Conservation (phyloP, 2,113 vertebrate species). For the rabbit (Oryctolagus cuniculus) region mOryCun1.1 NC_091441.1:80356001-80356500, state of each 20-base stretch:
- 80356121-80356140: not conserved
- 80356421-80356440: no score
- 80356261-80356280: no score
- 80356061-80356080: not conserved
- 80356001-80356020: no score
- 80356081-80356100: not conserved
- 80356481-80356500: no score
- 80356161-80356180: not conserved
- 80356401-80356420: no score
- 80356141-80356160: not conserved
- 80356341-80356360: not conserved
- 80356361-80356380: not conserved
- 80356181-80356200: not conserved
- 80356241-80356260: not conserved
- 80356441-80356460: no score
- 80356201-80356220: not conserved
- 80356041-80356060: not conserved
- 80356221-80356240: not conserved
- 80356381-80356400: no score
- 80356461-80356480: no score
- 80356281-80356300: fast-evolving
- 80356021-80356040: not conserved
- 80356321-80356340: fast-evolving
- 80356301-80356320: not conserved
- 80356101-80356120: not conserved